Evolutionary conservation across 2,113 vertebrate species (phyloP).

Genomic region (Bombycilla garrulus): DNA sequence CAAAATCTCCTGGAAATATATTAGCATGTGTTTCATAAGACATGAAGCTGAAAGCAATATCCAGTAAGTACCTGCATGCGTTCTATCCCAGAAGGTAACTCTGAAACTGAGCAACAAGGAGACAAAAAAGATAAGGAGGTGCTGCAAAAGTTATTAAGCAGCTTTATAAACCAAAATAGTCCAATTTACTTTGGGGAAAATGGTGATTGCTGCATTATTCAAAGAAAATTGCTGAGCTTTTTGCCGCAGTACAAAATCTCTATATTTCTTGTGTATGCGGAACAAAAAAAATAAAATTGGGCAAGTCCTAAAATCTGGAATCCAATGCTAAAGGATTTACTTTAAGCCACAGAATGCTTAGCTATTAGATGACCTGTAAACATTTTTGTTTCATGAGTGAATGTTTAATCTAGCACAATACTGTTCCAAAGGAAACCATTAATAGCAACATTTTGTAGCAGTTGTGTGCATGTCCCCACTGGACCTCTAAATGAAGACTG

Average conservation of each 20-base stretch:
- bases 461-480: constrained; percentile 57
- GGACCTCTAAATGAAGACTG: constrained; percentile 70
- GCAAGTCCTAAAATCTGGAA: not conserved
- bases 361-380: constrained; percentile 37
- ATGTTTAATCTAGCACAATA: constrained; percentile 53
- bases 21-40: not conserved
- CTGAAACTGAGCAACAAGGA: not conserved
- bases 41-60: not conserved
- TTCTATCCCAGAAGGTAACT: not conserved
- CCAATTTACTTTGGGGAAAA: not conserved
- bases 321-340: not conserved
- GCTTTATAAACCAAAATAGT: constrained; percentile 5
- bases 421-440: constrained; percentile 48
- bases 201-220: constrained; percentile 30
- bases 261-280: not conserved
- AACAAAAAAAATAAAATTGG: not conserved
- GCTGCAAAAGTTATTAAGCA: constrained; percentile 1
- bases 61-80: not conserved
- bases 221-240: constrained; percentile 16
- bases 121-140: not conserved
- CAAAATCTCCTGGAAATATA: not conserved
- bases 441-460: constrained; percentile 61
- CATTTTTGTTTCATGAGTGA: constrained; percentile 54
- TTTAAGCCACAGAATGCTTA: not conserved
- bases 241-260: not conserved